These are phyloP conservation scores for Rhaphigaster nebulosa DNA, from an alignment of 2,888 invertebrate genomes.

Conservation along the genomic window DNA sequence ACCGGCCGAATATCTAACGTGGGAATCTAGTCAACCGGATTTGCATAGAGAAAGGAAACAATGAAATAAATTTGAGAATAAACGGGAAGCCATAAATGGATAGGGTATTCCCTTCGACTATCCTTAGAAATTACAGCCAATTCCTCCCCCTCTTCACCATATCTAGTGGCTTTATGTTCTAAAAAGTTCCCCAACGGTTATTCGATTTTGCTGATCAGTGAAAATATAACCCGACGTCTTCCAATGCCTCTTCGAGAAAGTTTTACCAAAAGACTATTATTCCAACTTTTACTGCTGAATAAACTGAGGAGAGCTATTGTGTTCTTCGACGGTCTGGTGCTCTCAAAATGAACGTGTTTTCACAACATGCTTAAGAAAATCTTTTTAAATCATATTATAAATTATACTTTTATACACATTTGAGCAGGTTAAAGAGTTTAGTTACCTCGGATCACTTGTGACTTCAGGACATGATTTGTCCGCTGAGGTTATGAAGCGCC, in stretches of 20 bases:
- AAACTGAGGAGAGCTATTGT: neutral
- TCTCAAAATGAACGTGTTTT: neutral
- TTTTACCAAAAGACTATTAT: neutral
- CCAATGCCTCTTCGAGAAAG: conserved; percentile 4
- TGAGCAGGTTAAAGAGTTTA: too few relatives aligned
- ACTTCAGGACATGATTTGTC: too few relatives aligned
- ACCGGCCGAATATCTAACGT: neutral
- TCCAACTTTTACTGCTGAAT: neutral
- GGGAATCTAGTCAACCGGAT: neutral
- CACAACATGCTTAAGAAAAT: too few relatives aligned
- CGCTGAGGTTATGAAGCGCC: too few relatives aligned
- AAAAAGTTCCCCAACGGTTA: conserved; percentile 29
- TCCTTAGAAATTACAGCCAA: conserved; percentile 21
- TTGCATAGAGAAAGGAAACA: conserved; percentile 37
- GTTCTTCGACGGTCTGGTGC: neutral
- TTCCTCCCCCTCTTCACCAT: neutral
- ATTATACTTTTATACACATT: too few relatives aligned
- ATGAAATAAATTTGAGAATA: conserved; percentile 35
- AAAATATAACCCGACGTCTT: neutral
- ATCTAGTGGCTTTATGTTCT: neutral
- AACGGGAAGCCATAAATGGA: conserved; percentile 7
- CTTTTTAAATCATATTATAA: too few relatives aligned
- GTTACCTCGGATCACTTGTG: too few relatives aligned
- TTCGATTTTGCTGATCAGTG: conserved; percentile 45
- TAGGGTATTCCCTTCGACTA: neutral